Base-by-base conservation (phyloP, 1,140 invertebrate species). In the Hypsibius dujardini region DNA sequence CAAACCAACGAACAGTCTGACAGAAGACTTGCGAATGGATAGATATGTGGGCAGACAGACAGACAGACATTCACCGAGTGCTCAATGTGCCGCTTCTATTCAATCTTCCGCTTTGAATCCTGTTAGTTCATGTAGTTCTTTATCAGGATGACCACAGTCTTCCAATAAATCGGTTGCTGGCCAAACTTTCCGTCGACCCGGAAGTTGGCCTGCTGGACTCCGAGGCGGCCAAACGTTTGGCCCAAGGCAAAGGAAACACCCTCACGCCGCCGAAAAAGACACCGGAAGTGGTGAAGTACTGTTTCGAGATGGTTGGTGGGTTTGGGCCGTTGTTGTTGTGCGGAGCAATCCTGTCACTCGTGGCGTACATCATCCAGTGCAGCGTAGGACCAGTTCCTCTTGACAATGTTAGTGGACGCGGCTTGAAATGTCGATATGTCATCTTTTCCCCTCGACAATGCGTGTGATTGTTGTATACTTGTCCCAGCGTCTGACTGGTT, bases 271-370 rank as follows among this genome's bases (percentile, higher is more conserved):
- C 86, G 0, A 80, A 81, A 75, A 82, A 84, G 46, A 84, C 82
- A 1, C 84, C 85, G 1, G 84, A 87, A 74, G 86, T 83, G 77
- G 80, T 86, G 69, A 85, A 86, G 77, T 84, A 87, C 72, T 77
- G 84, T 47, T 83, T 82, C 74, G 82, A 86, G 72, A 80, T 88
- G 72, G 86, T 85, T 77, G 81, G 84, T 79, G 88, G 88, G 40
- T 90, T 90, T 78, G 85, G 87, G 1, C 75, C 87, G 69, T 78
- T 90, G 28, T 83, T 90, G 69, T 90, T 88, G 88, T 78, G 86
- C 59, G 88, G 87, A n/a, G 85, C 86, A 45, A 76, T 84, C 72
- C 79, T 90, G 15, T 90, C 87, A 77, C 84, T 88, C 72, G 76
- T 85, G 45, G 87, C 86, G 28, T 89, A 86, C 74, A 71, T 74